phyloP scores from a whole-genome alignment of 2,888 invertebrate species.

The Caenorhabditis afra region DNA sequence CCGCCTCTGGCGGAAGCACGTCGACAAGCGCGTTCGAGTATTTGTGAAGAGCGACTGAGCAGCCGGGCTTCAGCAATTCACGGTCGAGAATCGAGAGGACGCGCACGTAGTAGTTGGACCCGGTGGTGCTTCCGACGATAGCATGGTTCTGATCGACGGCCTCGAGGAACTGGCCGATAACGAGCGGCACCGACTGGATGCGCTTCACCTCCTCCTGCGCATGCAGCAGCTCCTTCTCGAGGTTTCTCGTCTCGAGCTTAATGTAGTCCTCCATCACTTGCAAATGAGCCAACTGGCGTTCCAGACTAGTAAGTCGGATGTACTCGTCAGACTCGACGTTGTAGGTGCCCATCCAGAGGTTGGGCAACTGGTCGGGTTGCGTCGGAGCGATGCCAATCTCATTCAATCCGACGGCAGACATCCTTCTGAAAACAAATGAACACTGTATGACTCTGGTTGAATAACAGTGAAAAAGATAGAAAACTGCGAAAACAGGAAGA shows the following conservation, averaged over 20 bases:
- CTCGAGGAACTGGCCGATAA: slow-evolving; percentile 98
- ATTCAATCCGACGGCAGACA: slow-evolving; percentile 64
- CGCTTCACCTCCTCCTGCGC: slow-evolving; percentile 94
- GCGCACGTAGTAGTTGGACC: slow-evolving; percentile 98
- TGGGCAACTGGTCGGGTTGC: neutral
- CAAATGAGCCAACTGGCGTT: slow-evolving; percentile 95
- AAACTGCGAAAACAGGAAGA: neutral
- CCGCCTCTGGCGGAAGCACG: slow-evolving; percentile 98
- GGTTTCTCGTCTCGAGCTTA: slow-evolving; percentile 97
- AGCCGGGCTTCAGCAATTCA: slow-evolving; percentile 96
- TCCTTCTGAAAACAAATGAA: too few relatives aligned
- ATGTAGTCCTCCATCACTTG: slow-evolving; percentile 99
- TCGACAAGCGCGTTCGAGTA: slow-evolving; percentile 99
- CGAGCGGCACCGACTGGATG: slow-evolving; percentile 98
- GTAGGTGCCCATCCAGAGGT: too few relatives aligned
- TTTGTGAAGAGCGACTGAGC: slow-evolving; percentile 97
- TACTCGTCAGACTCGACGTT: slow-evolving; percentile 44
- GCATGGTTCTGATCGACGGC: slow-evolving; percentile 99
- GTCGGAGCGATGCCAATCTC: slow-evolving; percentile 66
- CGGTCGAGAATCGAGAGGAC: slow-evolving; percentile 98
- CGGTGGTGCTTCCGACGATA: slow-evolving; percentile 97
- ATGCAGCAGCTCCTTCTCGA: slow-evolving; percentile 98
- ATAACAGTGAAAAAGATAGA: too few relatives aligned
- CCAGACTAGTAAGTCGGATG: slow-evolving; percentile 83
- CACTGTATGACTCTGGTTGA: too few relatives aligned